phyloP scores from a whole-genome alignment of 2,113 vertebrate genomes.

The Uria lomvia region DNA sequence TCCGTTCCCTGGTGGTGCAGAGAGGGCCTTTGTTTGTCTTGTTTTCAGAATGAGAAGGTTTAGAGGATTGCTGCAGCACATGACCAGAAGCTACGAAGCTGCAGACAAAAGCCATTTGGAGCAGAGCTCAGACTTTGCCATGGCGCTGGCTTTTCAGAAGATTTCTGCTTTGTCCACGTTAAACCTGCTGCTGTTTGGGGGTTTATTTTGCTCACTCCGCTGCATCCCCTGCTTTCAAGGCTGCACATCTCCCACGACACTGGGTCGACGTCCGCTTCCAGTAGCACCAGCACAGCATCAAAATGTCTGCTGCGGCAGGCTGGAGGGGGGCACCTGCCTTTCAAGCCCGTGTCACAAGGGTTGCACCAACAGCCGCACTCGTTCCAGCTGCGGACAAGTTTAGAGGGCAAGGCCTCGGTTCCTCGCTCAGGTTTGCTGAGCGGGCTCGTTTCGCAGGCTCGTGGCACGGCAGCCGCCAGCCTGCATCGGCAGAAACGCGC shows the following conservation, averaged over 20 bases:
- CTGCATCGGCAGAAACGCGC: not conserved
- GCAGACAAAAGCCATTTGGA: slow-evolving; percentile 29
- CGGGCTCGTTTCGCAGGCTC: not conserved
- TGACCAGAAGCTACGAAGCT: slow-evolving; percentile 14
- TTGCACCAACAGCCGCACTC: not conserved
- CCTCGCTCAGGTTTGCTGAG: not conserved
- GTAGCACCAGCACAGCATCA: not conserved
- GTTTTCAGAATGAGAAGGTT: not conserved
- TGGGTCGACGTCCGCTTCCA: accelerated
- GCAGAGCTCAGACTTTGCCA: not conserved
- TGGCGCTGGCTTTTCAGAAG: not conserved
- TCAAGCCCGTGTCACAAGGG: not conserved
- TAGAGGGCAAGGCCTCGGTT: not conserved
- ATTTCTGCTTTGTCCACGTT: not conserved
- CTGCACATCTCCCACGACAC: not conserved
- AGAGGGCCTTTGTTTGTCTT: slow-evolving; percentile 23
- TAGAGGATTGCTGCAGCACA: slow-evolving; percentile 18
- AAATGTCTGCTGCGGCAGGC: not conserved
- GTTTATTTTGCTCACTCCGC: not conserved
- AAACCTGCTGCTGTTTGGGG: not conserved
- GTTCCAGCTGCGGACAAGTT: not conserved
- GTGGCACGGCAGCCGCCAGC: not conserved
- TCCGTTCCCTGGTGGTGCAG: not conserved
- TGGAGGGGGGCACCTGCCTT: not conserved
- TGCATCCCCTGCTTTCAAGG: not conserved